phyloP scores from a whole-genome alignment of 2,797 vertebrate genomes.

The Acanthurus leucopareius region DNA sequence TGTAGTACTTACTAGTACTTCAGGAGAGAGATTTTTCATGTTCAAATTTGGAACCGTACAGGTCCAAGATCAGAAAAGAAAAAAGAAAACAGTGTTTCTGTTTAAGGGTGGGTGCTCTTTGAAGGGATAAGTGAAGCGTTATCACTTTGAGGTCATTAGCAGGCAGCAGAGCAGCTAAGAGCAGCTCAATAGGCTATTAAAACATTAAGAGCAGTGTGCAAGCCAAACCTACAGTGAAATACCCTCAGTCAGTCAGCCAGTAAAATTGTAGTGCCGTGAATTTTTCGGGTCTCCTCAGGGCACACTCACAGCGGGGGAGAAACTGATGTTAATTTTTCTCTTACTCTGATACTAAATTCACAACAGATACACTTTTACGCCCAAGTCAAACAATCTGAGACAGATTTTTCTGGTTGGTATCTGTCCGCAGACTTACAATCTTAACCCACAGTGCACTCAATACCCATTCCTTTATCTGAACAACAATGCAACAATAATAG shows the following conservation, averaged over 20 bases:
- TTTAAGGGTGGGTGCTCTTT: constrained; percentile 43
- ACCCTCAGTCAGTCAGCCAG: constrained; percentile 41
- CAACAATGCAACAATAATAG: not conserved
- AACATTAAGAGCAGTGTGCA: constrained; percentile 57
- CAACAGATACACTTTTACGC: constrained; percentile 1
- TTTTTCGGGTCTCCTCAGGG: constrained; percentile 39
- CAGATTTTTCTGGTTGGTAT: not conserved
- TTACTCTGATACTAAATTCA: constrained; percentile 23
- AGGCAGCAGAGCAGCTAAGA: constrained; percentile 59
- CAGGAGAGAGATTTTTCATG: not conserved
- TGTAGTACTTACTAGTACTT: not conserved
- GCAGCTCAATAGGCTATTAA: constrained; percentile 69
- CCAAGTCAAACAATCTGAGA: constrained; percentile 19
- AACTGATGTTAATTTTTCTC: constrained; percentile 15
- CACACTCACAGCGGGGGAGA: constrained; percentile 18
- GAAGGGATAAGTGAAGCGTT: constrained; percentile 51
- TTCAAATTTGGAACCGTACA: constrained; percentile 12
- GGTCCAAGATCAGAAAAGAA: constrained; percentile 1
- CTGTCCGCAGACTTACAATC: constrained; percentile 7
- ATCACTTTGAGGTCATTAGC: constrained; percentile 63
- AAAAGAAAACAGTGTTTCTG: constrained; percentile 19
- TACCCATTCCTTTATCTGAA: not conserved
- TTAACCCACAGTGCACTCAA: not conserved
- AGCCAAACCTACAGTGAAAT: constrained; percentile 58
- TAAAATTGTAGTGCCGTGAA: constrained; percentile 35